phyloP scores from a whole-genome alignment of 2,888 invertebrate species.

The Athalia rosae region DNA sequence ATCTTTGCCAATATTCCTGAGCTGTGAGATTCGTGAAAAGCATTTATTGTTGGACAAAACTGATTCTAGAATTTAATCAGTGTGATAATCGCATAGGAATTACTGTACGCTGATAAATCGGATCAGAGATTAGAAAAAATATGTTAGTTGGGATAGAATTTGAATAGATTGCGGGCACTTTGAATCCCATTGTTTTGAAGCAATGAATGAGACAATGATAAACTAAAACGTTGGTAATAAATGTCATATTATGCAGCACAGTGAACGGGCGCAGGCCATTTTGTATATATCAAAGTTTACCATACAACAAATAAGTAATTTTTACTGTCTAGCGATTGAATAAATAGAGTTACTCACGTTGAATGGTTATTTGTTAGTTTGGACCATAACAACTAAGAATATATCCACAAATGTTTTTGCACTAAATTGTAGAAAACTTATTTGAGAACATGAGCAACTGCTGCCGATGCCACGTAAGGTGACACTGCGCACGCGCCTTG shows the following conservation, averaged over 20 bases:
- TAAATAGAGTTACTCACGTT: slow-evolving; percentile 61
- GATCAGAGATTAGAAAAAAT: too few relatives aligned
- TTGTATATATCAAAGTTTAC: slow-evolving; percentile 49
- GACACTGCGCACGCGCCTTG: slow-evolving; percentile 75
- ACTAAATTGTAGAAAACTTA: slow-evolving; percentile 61
- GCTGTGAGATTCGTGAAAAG: too few relatives aligned
- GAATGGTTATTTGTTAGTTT: slow-evolving; percentile 58
- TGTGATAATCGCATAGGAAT: too few relatives aligned
- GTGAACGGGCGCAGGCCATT: slow-evolving; percentile 56
- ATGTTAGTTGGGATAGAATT: too few relatives aligned
- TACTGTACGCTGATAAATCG: too few relatives aligned
- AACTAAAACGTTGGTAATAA: slow-evolving; percentile 46
- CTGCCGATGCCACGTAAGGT: slow-evolving; percentile 78
- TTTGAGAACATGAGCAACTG: slow-evolving; percentile 63
- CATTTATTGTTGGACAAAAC: too few relatives aligned
- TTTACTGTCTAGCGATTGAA: neutral
- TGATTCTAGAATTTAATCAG: too few relatives aligned
- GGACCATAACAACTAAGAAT: slow-evolving; percentile 67
- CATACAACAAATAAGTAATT: slow-evolving; percentile 15
- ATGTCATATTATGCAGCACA: slow-evolving; percentile 50
- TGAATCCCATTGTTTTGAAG: too few relatives aligned
- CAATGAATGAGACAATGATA: neutral
- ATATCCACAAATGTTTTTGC: slow-evolving; percentile 64
- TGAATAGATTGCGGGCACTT: too few relatives aligned
- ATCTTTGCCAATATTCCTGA: too few relatives aligned